These are phyloP conservation scores for Agapornis canus DNA, from an alignment of 2,797 vertebrate genomes.

Conservation along the genomic window DNA sequence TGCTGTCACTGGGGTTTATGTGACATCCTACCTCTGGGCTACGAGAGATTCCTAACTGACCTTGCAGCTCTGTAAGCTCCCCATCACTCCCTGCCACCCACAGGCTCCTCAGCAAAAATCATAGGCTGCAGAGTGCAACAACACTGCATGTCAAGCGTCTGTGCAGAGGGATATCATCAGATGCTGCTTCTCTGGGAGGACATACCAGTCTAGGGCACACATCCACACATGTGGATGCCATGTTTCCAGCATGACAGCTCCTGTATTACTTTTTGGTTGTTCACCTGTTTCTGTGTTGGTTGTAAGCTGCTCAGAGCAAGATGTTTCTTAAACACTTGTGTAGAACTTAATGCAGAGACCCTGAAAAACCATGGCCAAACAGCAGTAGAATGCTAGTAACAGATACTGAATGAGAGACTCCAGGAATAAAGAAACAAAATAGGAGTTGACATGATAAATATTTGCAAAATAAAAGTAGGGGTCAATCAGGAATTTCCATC, in stretches of 20 bases:
- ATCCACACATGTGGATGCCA: neutral
- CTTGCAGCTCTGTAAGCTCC: neutral
- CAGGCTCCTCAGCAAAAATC: fast-evolving
- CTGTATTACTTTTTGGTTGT: neutral
- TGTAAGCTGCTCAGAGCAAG: neutral
- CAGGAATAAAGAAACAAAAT: neutral
- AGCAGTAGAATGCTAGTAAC: neutral
- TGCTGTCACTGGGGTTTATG: neutral
- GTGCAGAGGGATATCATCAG: neutral
- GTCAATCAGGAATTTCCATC: neutral
- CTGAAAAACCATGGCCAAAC: neutral
- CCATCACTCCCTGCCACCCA: neutral
- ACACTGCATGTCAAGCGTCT: fast-evolving
- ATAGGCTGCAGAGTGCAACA: fast-evolving
- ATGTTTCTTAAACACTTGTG: neutral
- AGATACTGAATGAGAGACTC: neutral
- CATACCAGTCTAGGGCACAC: neutral
- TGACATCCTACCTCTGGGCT: neutral
- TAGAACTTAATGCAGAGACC: neutral
- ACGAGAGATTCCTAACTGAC: neutral
- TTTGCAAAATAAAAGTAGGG: neutral
- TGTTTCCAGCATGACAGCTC: neutral
- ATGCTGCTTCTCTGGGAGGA: neutral
- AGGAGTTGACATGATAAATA: neutral
- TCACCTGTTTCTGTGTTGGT: neutral